Conservation (phyloP, 2,113 vertebrate genomes). For the Phyllostomus discolor region DNA sequence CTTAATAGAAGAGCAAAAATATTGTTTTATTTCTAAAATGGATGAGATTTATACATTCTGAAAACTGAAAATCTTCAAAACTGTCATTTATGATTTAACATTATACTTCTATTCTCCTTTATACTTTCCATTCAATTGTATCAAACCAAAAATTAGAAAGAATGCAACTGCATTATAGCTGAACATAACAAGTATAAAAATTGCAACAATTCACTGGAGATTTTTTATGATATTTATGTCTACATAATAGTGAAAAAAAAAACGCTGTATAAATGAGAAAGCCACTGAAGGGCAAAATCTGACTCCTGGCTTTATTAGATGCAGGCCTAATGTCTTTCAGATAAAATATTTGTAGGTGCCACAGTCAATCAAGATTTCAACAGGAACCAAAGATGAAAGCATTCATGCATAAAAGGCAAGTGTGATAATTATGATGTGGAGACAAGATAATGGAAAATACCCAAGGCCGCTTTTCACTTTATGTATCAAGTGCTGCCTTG, state of each 20-base stretch:
- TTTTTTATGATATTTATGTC: slow-evolving; percentile 77
- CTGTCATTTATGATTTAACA: slow-evolving; percentile 56
- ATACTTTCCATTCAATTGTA: slow-evolving; percentile 62
- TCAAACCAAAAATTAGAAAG: slow-evolving; percentile 66
- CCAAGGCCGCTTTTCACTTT: slow-evolving; percentile 84
- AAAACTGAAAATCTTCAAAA: slow-evolving; percentile 60
- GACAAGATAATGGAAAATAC: slow-evolving; percentile 92
- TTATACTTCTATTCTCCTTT: slow-evolving; percentile 45
- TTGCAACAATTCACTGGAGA: slow-evolving; percentile 70
- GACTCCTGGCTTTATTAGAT: slow-evolving; percentile 88
- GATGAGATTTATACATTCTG: slow-evolving; percentile 51
- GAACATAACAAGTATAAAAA: slow-evolving; percentile 71
- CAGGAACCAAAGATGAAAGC: slow-evolving; percentile 86
- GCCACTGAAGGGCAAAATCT: slow-evolving; percentile 82
- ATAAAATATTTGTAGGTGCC: slow-evolving; percentile 87
- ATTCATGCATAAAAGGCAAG: slow-evolving; percentile 89
- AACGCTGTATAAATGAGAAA: slow-evolving; percentile 79
- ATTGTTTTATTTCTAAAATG: slow-evolving; percentile 48
- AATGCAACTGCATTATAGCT: slow-evolving; percentile 55
- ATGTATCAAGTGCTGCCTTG: slow-evolving; percentile 82
- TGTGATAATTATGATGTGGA: slow-evolving; percentile 87
- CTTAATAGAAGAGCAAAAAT: slow-evolving; percentile 47
- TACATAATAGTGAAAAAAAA: slow-evolving; percentile 70
- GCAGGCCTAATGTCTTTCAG: slow-evolving; percentile 85
- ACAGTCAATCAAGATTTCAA: slow-evolving; percentile 92